These are phyloP conservation scores for Acanthosepion pharaonis DNA, from an alignment of 2,888 invertebrate species.

Conservation along the genomic window DNA sequence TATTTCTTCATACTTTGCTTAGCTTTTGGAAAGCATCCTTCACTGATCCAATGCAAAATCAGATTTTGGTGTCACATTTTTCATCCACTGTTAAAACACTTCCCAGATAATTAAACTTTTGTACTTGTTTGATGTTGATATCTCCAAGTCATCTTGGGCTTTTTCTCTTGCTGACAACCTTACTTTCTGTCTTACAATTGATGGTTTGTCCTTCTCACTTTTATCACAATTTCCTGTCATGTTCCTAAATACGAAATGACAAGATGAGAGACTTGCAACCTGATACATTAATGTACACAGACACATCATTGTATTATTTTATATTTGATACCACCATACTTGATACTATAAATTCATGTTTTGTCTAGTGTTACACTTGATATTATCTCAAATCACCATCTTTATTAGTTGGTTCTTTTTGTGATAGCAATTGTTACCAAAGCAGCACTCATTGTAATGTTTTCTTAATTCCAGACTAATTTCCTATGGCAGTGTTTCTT, in stretches of 20 bases:
- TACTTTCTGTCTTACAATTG: too few species aligned
- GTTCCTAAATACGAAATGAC: not conserved
- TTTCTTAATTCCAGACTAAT: too few species aligned
- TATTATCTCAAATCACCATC: not conserved
- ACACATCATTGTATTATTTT: not conserved
- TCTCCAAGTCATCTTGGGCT: too few species aligned
- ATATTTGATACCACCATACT: not conserved
- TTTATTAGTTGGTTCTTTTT: not conserved
- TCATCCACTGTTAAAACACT: too few species aligned
- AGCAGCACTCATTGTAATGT: not conserved
- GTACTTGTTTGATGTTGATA: too few species aligned
- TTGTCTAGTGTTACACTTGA: not conserved
- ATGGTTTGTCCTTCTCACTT: not conserved
- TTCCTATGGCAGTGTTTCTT: too few species aligned
- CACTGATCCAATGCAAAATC: too few species aligned
- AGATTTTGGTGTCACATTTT: too few species aligned
- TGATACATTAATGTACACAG: not conserved
- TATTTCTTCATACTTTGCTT: too few species aligned
- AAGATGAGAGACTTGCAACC: not conserved
- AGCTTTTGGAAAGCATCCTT: too few species aligned
- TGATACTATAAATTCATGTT: not conserved
- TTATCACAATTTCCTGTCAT: not conserved
- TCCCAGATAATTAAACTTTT: too few species aligned
- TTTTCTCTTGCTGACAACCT: too few species aligned
- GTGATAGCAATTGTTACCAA: not conserved